Evolutionary conservation across 2,113 vertebrate genomes (phyloP), one percentile per base, ranked within the genome.

Genomic region (Rhombomys opimus): DNA sequence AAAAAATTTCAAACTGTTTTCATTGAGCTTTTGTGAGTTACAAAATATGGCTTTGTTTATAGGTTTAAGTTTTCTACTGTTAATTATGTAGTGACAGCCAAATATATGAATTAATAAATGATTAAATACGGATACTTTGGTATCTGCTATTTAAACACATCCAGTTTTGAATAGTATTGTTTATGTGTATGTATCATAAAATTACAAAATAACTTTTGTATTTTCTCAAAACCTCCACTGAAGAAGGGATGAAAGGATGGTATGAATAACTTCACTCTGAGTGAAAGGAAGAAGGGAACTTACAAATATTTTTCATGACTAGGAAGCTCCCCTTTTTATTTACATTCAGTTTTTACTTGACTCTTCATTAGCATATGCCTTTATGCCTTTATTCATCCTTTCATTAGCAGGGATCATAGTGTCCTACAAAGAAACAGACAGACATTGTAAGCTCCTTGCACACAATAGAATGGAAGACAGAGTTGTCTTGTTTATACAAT

Each of bases 401-500:
- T 95, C 97, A 95, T 97, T 73, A 94, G 91, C 76, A 95, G 96
- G 96, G 95, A 97, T 98, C 95, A 96, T 86, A 95, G 98, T 89
- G 94, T 87, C 85, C 93, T 92, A 95, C 89, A 97, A 96, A 97
- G 95, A 98, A 89, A 98, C 98, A 98, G 96, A 95, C 97, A 91
- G 95, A 95, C 98, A 98, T 97, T 99, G 98, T 98, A 97, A 97
- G 97, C 96, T 92, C 96, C 89, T 87, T 97, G 93, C 98, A 97
- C 97, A 98, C 97, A 98, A 97, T 97, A 98, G 97, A 86, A 95
- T 97, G 93, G 97, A 98, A 96, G 91, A 98, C 98, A 98, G 96
- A 98, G 98, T 98, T 98, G 98, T 98, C 97, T 98, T 99, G 98
- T 99, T 98, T 98, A 97, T 98, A 41, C 97, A 97, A 98, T 96